Percentiles rank a stretch among this genome's conserved stretches.
Conservation (phyloP, 1,140 invertebrate genomes). For the Pararge aegeria region DNA sequence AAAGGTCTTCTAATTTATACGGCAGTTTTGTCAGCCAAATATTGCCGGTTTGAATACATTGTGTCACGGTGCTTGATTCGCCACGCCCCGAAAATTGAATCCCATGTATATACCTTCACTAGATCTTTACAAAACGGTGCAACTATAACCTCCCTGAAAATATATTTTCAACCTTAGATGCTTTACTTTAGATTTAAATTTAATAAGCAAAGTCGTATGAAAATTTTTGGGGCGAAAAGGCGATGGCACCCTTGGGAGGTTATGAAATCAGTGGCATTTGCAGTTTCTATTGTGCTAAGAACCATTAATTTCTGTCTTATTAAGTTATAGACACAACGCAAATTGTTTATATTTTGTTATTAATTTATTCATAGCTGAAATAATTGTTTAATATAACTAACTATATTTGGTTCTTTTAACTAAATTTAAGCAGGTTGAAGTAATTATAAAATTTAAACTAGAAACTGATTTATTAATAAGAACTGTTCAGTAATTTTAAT, state of each 20-base stretch:
- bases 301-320: constrained; percentile 78
- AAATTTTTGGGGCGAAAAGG: constrained; percentile 73
- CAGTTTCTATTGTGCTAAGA: constrained; percentile 78
- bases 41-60: constrained; percentile 76
- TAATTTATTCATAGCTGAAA: background rate
- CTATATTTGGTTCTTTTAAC: no score
- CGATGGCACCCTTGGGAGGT: constrained; percentile 75
- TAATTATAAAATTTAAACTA: no score
- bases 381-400: no score
- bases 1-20: constrained; percentile 73
- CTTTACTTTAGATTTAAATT: constrained; percentile 33
- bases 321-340: constrained; percentile 68
- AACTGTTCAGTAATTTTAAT: no score
- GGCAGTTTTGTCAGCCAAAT: constrained; percentile 66
- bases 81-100: constrained; percentile 78
- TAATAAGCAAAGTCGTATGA: constrained; percentile 11
- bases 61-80: constrained; percentile 76
- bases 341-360: constrained; percentile 23
- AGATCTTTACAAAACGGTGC: constrained; percentile 48
- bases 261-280: constrained; percentile 81
- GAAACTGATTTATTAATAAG: no score
- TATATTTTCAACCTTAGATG: constrained; percentile 32
- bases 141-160: constrained; percentile 22
- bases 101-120: constrained; percentile 68
- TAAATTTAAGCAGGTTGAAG: no score